phyloP scores from a whole-genome alignment of 2,797 vertebrate genomes.

The Tinamus major region DNA sequence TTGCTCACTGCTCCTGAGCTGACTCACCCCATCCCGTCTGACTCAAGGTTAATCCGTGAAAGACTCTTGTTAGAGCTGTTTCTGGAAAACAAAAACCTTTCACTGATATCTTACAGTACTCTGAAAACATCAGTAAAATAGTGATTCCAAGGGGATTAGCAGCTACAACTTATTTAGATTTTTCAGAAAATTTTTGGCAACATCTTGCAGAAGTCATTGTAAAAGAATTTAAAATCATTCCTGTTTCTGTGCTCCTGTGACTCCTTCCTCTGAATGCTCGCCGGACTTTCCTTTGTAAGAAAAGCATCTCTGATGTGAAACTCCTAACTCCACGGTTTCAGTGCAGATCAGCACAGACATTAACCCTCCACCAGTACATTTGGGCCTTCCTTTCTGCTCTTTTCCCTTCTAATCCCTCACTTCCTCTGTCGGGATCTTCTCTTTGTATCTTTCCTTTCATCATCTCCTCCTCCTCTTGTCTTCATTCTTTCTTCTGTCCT shows the following conservation, averaged over 20 bases:
- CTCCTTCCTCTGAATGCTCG: not conserved
- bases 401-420: not conserved
- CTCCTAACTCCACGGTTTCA: not conserved
- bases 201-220: not conserved
- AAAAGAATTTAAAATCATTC: not conserved
- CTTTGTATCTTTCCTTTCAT: not conserved
- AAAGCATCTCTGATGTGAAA: not conserved
- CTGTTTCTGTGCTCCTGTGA: not conserved
- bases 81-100: not conserved
- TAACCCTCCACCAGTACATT: not conserved
- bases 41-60: not conserved
- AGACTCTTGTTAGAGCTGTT: not conserved
- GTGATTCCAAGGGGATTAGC: not conserved
- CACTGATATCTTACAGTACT: not conserved
- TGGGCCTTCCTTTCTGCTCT: not conserved
- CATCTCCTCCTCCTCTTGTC: not conserved
- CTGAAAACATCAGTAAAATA: not conserved
- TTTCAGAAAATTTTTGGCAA: not conserved
- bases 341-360: not conserved
- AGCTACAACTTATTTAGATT: not conserved
- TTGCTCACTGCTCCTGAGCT: not conserved
- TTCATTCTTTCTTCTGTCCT: not conserved
- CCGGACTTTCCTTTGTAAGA: not conserved
- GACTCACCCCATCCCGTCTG: not conserved
- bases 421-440: not conserved